Percentiles rank a stretch among this genome's conserved stretches.
Evolutionary conservation across 1,140 invertebrate species (phyloP).

Genomic region (Conopomorpha cramerella): DNA sequence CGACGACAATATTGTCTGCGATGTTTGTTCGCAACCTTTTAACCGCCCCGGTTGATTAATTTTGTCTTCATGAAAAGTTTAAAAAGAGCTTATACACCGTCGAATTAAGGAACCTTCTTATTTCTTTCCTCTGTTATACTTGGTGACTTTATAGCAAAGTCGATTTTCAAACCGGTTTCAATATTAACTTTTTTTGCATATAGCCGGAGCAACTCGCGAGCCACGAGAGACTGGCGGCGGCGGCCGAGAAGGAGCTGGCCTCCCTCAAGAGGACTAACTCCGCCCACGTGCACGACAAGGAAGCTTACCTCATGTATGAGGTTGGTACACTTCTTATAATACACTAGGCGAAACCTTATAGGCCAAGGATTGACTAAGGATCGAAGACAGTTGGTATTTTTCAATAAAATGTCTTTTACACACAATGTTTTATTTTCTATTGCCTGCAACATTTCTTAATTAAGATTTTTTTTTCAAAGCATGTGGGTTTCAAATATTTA

Average conservation of each 20-base stretch:
- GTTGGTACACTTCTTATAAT: constrained; percentile 45
- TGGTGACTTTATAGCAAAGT: neutral
- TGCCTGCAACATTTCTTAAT: no score
- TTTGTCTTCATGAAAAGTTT: no score
- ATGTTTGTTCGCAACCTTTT: neutral
- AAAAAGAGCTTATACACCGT: no score
- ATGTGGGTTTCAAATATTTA: no score
- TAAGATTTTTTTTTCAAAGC: no score
- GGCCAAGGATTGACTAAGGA: neutral
- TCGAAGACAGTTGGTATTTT: neutral
- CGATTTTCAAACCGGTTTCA: neutral
- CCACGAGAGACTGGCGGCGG: constrained; percentile 77
- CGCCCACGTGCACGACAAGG: constrained; percentile 82
- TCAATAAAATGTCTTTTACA: neutral
- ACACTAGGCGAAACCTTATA: neutral
- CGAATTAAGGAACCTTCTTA: no score
- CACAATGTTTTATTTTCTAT: constrained; percentile 1
- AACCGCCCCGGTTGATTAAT: no score
- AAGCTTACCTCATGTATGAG: constrained; percentile 86
- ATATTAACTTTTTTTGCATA: constrained; percentile 5
- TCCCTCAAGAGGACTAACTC: constrained; percentile 72
- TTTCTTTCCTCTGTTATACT: no score
- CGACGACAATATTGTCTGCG: neutral
- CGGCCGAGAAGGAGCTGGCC: constrained; percentile 78
- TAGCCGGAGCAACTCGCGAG: constrained; percentile 86